phyloP scores from a whole-genome alignment of 1,140 invertebrate genomes.

The Archivesica marissinica region DNA sequence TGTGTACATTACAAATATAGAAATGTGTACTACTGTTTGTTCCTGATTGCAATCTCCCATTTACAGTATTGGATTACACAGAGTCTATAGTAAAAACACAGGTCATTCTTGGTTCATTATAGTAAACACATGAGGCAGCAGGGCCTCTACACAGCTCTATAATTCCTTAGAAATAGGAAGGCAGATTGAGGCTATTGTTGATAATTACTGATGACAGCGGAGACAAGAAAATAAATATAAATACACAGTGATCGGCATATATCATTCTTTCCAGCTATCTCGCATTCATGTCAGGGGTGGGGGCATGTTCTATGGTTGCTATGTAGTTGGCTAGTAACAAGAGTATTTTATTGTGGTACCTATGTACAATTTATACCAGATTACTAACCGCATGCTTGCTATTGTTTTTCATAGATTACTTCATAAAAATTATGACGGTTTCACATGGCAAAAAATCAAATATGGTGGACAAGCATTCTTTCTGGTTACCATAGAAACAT shows the following conservation, averaged over 20 bases:
- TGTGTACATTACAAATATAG: slow-evolving; percentile 61
- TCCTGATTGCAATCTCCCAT: slow-evolving; percentile 2
- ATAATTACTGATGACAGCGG: slow-evolving; percentile 23
- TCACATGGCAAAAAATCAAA: slow-evolving; percentile 49
- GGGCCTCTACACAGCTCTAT: not conserved
- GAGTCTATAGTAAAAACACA: slow-evolving; percentile 26
- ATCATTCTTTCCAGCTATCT: not conserved
- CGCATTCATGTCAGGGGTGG: slow-evolving; percentile 4
- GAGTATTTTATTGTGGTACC: not conserved
- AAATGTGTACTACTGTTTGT: slow-evolving; percentile 37
- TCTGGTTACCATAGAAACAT: slow-evolving; percentile 53
- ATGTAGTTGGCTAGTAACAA: not conserved
- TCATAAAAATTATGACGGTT: not conserved
- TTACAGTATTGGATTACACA: slow-evolving; percentile 45
- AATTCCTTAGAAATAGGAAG: not conserved
- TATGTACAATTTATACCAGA: not conserved
- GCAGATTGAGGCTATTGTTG: not conserved
- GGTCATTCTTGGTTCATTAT: slow-evolving; percentile 25
- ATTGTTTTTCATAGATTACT: not conserved
- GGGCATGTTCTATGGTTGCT: not conserved
- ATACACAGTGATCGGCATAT: slow-evolving; percentile 7
- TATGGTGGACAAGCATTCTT: slow-evolving; percentile 57
- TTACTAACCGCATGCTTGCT: no score
- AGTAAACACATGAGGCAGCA: not conserved
- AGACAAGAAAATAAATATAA: slow-evolving; percentile 11